Percentiles rank a stretch among this genome's conserved stretches.
These are phyloP conservation scores for Arrhamphus sclerolepis DNA, from an alignment of 2,797 vertebrate species.

Conservation along the genomic window DNA sequence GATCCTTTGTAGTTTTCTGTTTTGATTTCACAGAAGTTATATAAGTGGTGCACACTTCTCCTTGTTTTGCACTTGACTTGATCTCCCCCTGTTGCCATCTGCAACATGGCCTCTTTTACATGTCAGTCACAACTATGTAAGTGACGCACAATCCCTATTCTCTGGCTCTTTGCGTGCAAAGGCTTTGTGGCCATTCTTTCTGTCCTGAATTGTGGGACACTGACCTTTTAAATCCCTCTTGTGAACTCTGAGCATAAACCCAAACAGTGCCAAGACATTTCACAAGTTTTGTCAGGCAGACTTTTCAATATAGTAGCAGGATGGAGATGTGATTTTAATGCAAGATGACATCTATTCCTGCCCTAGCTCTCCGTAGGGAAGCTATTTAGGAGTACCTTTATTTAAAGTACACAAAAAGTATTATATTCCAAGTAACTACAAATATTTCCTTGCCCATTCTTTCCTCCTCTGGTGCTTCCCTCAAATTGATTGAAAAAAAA, in stretches of 20 bases:
- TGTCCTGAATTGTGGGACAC: slow-evolving; percentile 43
- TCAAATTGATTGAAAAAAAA: background rate
- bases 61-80: background rate
- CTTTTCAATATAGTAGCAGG: background rate
- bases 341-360: background rate
- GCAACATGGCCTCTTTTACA: slow-evolving; percentile 7
- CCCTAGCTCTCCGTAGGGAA: too few relatives aligned
- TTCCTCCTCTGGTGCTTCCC: background rate
- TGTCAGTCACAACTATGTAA: slow-evolving; percentile 15
- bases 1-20: too few relatives aligned
- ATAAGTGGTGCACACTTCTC: background rate
- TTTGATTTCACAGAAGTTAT: background rate
- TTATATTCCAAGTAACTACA: background rate
- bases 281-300: background rate
- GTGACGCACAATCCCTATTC: slow-evolving; percentile 2
- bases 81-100: slow-evolving; percentile 14
- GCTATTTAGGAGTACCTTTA: background rate
- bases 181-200: slow-evolving; percentile 26
- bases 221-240: slow-evolving; percentile 50
- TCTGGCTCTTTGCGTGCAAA: slow-evolving; percentile 9
- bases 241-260: slow-evolving; percentile 36
- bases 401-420: background rate
- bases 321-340: background rate
- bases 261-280: slow-evolving; percentile 23
- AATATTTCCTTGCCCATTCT: background rate